Percentiles rank a stretch among this genome's conserved stretches.
These are phyloP conservation scores for Lordiphosa stackelbergi DNA, from an alignment of 1,140 invertebrate species.

Conservation along the genomic window DNA sequence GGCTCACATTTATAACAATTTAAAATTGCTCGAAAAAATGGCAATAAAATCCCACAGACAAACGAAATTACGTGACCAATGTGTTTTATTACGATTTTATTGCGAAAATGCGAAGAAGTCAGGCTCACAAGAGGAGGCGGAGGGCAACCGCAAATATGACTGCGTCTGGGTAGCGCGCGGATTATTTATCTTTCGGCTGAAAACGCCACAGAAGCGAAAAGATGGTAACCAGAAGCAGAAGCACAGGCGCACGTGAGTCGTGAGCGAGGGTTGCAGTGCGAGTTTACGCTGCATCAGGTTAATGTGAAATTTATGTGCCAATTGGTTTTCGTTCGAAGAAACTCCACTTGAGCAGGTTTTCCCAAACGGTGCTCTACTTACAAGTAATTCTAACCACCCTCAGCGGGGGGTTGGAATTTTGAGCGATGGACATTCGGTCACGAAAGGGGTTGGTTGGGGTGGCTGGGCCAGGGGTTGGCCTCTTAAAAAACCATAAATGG, in stretches of 20 bases:
- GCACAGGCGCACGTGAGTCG: constrained; percentile 50
- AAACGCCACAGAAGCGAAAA: constrained; percentile 68
- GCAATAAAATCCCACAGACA: constrained; percentile 77
- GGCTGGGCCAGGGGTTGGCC: constrained; percentile 7
- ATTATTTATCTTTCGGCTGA: constrained; percentile 74
- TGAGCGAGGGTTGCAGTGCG: constrained; percentile 51
- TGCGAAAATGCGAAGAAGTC: constrained; percentile 74
- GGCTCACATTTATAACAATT: constrained; percentile 75
- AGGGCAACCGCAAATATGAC: constrained; percentile 68
- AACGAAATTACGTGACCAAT: constrained; percentile 77
- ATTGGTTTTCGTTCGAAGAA: constrained; percentile 25
- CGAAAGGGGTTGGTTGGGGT: constrained; percentile 42
- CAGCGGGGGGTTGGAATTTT: constrained; percentile 7
- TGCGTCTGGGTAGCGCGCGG: constrained; percentile 61
- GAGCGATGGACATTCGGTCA: constrained; percentile 9
- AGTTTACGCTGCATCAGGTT: constrained; percentile 69
- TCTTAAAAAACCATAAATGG: constrained; percentile 57
- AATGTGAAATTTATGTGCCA: constrained; percentile 64
- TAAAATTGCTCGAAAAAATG: constrained; percentile 75
- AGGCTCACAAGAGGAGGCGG: constrained; percentile 22
- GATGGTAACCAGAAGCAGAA: constrained; percentile 41
- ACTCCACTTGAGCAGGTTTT: no score
- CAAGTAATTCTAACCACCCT: constrained; percentile 39
- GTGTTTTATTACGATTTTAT: constrained; percentile 77
- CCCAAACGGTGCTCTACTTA: constrained; percentile 7